Conservation (phyloP, 1,140 invertebrate genomes). For the Ylistrum balloti region DNA sequence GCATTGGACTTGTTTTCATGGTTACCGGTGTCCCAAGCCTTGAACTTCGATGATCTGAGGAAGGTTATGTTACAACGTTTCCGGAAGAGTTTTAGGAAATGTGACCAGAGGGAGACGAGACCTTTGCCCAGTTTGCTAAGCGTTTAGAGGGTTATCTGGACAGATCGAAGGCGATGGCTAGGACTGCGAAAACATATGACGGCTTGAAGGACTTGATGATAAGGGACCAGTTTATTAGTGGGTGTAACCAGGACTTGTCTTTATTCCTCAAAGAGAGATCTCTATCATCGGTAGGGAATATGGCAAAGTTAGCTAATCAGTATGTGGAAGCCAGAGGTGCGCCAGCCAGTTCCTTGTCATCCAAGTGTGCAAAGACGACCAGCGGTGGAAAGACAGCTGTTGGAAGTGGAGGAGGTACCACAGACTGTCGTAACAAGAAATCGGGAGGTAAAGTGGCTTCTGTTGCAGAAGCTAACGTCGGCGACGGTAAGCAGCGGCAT, state of each 20-base stretch:
- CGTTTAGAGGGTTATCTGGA: slow-evolving; percentile 53
- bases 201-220: slow-evolving; percentile 50
- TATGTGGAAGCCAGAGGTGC: slow-evolving; percentile 40
- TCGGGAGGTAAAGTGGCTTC: no score
- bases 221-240: slow-evolving; percentile 53
- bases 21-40: slow-evolving; percentile 47
- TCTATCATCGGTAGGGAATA: background rate
- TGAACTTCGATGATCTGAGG: slow-evolving; percentile 58
- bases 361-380: no score
- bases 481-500: no score
- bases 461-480: no score
- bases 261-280: slow-evolving; percentile 49
- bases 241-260: slow-evolving; percentile 48
- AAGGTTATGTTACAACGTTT: slow-evolving; percentile 61
- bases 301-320: slow-evolving; percentile 25
- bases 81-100: slow-evolving; percentile 38
- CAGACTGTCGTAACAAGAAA: no score
- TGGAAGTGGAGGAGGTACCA: no score
- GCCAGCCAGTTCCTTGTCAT: no score
- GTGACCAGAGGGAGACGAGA: slow-evolving; percentile 56
- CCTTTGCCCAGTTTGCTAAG: slow-evolving; percentile 52
- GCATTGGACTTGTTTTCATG: slow-evolving; percentile 59
- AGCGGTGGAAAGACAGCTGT: no score
- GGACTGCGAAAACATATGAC: slow-evolving; percentile 36
- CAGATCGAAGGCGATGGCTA: slow-evolving; percentile 51